Conservation (phyloP, 2,797 vertebrate species). For the Pseudomugil gertrudae region DNA sequence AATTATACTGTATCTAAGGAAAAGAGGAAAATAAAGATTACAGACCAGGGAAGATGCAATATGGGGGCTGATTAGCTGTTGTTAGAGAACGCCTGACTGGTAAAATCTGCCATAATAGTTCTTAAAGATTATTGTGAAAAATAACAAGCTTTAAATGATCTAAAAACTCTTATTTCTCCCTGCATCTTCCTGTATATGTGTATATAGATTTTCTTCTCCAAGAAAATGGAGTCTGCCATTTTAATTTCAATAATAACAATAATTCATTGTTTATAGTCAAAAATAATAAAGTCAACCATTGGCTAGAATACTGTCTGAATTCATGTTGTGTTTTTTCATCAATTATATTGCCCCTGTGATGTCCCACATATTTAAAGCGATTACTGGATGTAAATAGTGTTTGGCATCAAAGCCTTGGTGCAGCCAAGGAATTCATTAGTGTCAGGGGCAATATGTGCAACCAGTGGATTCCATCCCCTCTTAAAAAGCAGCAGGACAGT, state of each 20-base stretch:
- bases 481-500: constrained; percentile 29
- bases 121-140: no score
- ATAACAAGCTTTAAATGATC: no score
- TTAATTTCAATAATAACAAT: neutral
- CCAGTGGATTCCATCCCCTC: constrained; percentile 25
- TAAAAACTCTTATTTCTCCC: no score
- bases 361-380: constrained; percentile 48
- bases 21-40: no score
- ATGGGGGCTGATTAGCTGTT: no score
- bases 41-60: no score
- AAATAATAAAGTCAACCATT: constrained; percentile 13
- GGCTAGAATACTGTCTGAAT: constrained; percentile 6
- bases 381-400: constrained; percentile 50
- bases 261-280: neutral
- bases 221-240: neutral
- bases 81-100: no score
- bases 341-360: constrained; percentile 18
- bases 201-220: neutral
- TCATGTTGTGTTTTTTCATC: constrained; percentile 21
- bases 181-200: neutral
- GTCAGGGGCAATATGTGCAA: constrained; percentile 52
- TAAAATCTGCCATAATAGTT: no score
- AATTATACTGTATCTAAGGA: no score
- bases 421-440: constrained; percentile 65
- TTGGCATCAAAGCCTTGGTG: constrained; percentile 61